Evolutionary conservation across 1,140 invertebrate genomes (phyloP).

Genomic region (Frieseomelitta varia): DNA sequence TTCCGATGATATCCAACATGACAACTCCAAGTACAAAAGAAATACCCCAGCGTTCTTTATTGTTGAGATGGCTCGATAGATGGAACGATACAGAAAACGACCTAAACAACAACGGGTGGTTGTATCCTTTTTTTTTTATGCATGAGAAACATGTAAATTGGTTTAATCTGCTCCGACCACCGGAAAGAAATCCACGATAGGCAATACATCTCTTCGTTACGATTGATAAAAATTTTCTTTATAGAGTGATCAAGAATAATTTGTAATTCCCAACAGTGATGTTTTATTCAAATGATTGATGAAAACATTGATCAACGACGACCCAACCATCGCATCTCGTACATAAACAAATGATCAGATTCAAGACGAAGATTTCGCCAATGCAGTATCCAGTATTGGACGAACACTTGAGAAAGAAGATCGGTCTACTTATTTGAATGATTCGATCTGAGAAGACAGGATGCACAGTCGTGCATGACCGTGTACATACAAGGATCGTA

Average conservation of each 20-base stretch:
- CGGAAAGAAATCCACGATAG: not conserved
- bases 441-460: not conserved
- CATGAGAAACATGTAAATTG: slow-evolving; percentile 1
- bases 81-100: slow-evolving; percentile 44
- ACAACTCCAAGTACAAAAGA: slow-evolving; percentile 50
- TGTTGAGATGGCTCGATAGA: slow-evolving; percentile 32
- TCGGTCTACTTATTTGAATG: slow-evolving; percentile 51
- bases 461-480: not conserved
- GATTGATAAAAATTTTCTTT: not conserved
- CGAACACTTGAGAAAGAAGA: not conserved
- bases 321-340: not conserved
- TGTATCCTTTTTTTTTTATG: slow-evolving; percentile 36
- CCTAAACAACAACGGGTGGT: slow-evolving; percentile 25
- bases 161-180: not conserved
- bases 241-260: not conserved
- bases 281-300: no score
- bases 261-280: not conserved
- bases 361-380: slow-evolving; percentile 24
- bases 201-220: not conserved
- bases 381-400: slow-evolving; percentile 24
- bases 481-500: not conserved
- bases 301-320: not conserved
- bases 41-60: slow-evolving; percentile 47
- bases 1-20: slow-evolving; percentile 45
- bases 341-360: not conserved